These are phyloP conservation scores for Carpatolechia fugitivella DNA, from an alignment of 2,888 invertebrate species.

Conservation along the genomic window DNA sequence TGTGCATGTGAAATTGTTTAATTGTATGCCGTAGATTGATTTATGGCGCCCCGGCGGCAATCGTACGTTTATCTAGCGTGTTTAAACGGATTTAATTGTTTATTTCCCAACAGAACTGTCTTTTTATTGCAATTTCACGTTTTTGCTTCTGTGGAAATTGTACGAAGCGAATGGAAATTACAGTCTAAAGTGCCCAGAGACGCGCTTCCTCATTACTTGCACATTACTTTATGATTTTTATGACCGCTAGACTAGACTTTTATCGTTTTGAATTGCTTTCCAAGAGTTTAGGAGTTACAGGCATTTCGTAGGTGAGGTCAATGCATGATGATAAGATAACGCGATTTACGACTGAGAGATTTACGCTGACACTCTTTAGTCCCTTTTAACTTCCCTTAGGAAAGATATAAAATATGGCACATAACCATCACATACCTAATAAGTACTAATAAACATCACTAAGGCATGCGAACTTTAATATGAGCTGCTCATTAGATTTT, in stretches of 20 bases:
- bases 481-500: too few species aligned
- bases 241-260: background rate
- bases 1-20: slow-evolving; percentile 47
- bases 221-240: slow-evolving; percentile 3
- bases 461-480: too few species aligned
- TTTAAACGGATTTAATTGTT: slow-evolving; percentile 27
- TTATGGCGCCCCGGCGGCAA: slow-evolving; percentile 29
- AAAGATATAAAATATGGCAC: too few species aligned
- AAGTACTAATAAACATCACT: too few species aligned
- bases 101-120: slow-evolving; percentile 30
- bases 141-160: slow-evolving; percentile 23
- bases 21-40: slow-evolving; percentile 41
- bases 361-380: background rate
- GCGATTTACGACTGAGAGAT: background rate
- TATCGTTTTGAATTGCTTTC: background rate
- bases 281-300: background rate
- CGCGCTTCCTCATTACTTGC: background rate
- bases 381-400: background rate
- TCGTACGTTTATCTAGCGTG: slow-evolving; percentile 30
- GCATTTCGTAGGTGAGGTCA: background rate
- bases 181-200: background rate
- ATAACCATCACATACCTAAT: too few species aligned
- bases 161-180: slow-evolving; percentile 7
- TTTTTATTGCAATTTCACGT: slow-evolving; percentile 34
- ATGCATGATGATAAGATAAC: background rate